Evolutionary conservation across 2,888 invertebrate species (phyloP), one percentile per base, ranked within the genome.

Genomic region (Papilio gigon): DNA sequence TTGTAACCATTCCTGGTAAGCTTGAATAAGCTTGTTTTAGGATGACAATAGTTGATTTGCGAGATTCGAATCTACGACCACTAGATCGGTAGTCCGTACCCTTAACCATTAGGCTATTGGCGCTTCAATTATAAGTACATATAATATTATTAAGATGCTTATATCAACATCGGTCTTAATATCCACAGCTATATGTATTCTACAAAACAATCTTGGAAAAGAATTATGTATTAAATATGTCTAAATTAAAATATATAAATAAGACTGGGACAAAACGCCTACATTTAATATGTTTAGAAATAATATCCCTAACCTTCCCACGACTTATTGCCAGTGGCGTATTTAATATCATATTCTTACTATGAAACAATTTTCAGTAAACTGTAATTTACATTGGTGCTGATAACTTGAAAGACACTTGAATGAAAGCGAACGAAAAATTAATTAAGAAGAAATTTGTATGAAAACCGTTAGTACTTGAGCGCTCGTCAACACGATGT

Each of bases 371-470:
- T 27, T 53, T 53, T 27, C 53, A 53, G n/a, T 5, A 53, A 27
- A 53, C 8, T 53, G 14, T 50, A 50, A 50, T 50, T 50, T 27
- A 50, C 25, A n/a, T 50, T 27, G 14, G 25, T 12, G 44, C 4
- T 22, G 47, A 47, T 44, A 47, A 47, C 3, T 27, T n/a, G n/a
- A n/a, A n/a, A n/a, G n/a, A 27, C 20, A 14, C 50, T 50, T 50
- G 3, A 8, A 14, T 50, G n/a, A 27, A 50, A 27, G 25, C 25
- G 27, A 27, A 50, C 12, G 50, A 25, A 50, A n/a, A 27, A n/a
- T 53, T 53, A 53, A 53, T 53, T 53, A 53, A 50, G 6, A 50
- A 11, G 14, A 44, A 25, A 47, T 4, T 50, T 22, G 22, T 25
- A 25, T 4, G 20, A 9, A 50, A 25, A 25, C 14, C 25, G 12